Evolutionary conservation across 1,140 invertebrate genomes (phyloP), one percentile per base, ranked within the genome.

Genomic region (Drosophila novamexicana): DNA sequence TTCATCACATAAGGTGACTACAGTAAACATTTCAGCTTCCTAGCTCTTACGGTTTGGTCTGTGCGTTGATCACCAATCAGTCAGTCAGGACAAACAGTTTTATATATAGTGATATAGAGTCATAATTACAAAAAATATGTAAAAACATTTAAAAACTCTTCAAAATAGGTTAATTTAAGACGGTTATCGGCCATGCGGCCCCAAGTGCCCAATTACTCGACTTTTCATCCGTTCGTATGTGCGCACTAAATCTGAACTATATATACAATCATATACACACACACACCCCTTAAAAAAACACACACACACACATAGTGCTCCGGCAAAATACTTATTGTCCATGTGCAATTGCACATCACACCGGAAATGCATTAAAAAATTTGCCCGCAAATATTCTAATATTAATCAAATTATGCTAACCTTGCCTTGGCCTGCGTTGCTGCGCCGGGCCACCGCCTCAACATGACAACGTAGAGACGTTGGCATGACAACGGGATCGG

Each of bases 371-470:
- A 64, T 74, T 69, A 69, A 62, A 64, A 77, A 82, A 74, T 66
- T 47, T 39, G 42, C 42, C 39, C 47, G 61, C 54, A 75, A 81
- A 70, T 67, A 67, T 77, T 77, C 57, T 74, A 77, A 77, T 80
- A 80, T 80, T 80, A 77, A 82, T 81, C 69, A 82, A 81, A 74
- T 22, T 53, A 54, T 63, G 50, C 61, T 82, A 82, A 81, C 79
- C 79, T 82, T 81, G 79, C 69, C 39, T 57, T 49, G 34, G 18
- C n/a, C 32, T 63, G 50, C 16, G 9, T 22, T 16, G 47, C 22
- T 18, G 36, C 22, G 22, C 22, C 37, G 47, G 47, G 62, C 53
- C 16, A 52, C 37, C 44, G 56, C 45, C 44, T 56, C 16, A 8
- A 47, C 40, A 56, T 64, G 72, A 70, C 71, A 70, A 63, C 52